phyloP scores from a whole-genome alignment of 1,140 invertebrate species.

The Apolygus lucorum region DNA sequence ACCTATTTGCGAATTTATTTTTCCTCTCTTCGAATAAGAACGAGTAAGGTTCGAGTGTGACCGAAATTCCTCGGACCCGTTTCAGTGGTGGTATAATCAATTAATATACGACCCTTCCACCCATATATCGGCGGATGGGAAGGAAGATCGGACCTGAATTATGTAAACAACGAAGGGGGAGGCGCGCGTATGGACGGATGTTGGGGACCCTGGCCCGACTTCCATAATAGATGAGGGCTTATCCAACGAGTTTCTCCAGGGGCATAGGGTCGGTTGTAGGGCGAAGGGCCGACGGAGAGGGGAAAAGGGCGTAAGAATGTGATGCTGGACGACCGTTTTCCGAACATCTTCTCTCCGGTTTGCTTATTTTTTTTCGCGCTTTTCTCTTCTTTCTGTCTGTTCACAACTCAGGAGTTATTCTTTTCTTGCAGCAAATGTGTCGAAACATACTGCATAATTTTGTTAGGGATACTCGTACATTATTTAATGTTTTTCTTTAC shows the following conservation, averaged over 20 bases:
- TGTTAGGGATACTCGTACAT: too few relatives aligned
- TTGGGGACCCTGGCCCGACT: neutral
- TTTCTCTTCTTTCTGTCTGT: neutral
- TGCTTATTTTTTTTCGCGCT: neutral
- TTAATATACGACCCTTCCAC: too few relatives aligned
- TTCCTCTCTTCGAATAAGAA: too few relatives aligned
- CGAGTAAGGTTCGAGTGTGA: too few relatives aligned
- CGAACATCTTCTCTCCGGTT: neutral
- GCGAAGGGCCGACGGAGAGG: neutral
- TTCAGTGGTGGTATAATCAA: too few relatives aligned
- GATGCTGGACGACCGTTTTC: neutral
- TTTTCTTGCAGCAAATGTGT: too few relatives aligned
- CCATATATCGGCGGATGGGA: too few relatives aligned
- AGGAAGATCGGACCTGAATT: neutral
- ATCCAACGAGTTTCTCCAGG: neutral
- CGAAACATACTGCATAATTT: too few relatives aligned
- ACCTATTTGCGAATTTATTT: too few relatives aligned
- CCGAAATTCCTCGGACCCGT: too few relatives aligned
- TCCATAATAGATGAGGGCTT: neutral
- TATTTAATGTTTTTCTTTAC: too few relatives aligned
- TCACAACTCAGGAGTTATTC: too few relatives aligned
- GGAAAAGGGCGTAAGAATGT: neutral
- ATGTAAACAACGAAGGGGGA: neutral
- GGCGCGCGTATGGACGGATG: neutral
- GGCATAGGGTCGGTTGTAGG: neutral